These are phyloP conservation scores for Chrysopa pallens DNA, from an alignment of 1,140 invertebrate species.

Conservation along the genomic window DNA sequence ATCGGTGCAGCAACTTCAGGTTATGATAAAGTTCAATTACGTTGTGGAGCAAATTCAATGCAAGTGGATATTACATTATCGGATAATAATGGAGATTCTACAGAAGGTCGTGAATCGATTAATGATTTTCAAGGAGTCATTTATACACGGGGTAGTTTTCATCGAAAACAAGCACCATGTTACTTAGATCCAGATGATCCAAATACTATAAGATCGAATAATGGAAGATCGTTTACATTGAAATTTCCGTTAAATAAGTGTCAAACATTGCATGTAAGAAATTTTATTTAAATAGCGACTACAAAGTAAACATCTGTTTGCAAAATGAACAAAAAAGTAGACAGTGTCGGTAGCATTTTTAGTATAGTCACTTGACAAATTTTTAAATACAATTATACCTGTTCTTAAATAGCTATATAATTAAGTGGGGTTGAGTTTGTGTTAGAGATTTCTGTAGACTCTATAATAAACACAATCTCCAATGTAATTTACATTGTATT, in stretches of 20 bases:
- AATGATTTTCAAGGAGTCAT: slow-evolving; percentile 32
- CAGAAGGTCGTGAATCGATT: background rate
- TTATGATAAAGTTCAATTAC: slow-evolving; percentile 29
- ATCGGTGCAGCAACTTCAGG: slow-evolving; percentile 33
- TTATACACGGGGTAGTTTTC: slow-evolving; percentile 38
- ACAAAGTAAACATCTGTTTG: too few species aligned
- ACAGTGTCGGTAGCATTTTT: too few species aligned
- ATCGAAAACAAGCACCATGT: slow-evolving; percentile 31
- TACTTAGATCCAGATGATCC: slow-evolving; percentile 26
- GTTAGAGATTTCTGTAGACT: too few species aligned
- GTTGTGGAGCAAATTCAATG: slow-evolving; percentile 34
- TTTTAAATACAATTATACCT: too few species aligned
- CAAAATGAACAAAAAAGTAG: too few species aligned
- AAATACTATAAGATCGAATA: slow-evolving; percentile 5
- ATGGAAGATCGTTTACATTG: slow-evolving; percentile 28
- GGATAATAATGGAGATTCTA: slow-evolving; percentile 16
- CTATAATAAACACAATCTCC: too few species aligned
- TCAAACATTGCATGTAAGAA: slow-evolving; percentile 28
- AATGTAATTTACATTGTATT: too few species aligned
- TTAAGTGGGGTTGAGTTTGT: too few species aligned
- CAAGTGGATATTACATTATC: slow-evolving; percentile 29
- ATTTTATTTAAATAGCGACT: too few species aligned
- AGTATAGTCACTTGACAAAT: too few species aligned
- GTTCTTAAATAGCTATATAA: too few species aligned
- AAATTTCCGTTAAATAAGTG: slow-evolving; percentile 34